A percentile compares a stretch with the other conserved stretches of the same genome.
phyloP scores from a whole-genome alignment of 2,113 vertebrate genomes.

The mouse (Mus musculus) region GRCm39 chr13:32084501-32085000 shows the following conservation, averaged over 20 bases:
- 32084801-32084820: constrained; percentile 21
- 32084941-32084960: no score
- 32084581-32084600: neutral
- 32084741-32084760: neutral
- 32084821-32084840: neutral
- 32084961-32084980: neutral
- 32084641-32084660: neutral
- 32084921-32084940: neutral
- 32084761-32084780: neutral
- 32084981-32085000: neutral
- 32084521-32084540: constrained; percentile 62
- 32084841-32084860: neutral
- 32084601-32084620: neutral
- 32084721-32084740: neutral
- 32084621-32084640: neutral
- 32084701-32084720: neutral
- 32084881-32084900: neutral
- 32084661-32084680: neutral
- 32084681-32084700: neutral
- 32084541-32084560: neutral
- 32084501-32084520: constrained; percentile 72
- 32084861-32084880: neutral
- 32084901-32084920: neutral
- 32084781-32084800: neutral
- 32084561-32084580: constrained; percentile 47